Evolutionary conservation across 1,140 invertebrate genomes (phyloP).

Genomic region (Ephestia elutella): DNA sequence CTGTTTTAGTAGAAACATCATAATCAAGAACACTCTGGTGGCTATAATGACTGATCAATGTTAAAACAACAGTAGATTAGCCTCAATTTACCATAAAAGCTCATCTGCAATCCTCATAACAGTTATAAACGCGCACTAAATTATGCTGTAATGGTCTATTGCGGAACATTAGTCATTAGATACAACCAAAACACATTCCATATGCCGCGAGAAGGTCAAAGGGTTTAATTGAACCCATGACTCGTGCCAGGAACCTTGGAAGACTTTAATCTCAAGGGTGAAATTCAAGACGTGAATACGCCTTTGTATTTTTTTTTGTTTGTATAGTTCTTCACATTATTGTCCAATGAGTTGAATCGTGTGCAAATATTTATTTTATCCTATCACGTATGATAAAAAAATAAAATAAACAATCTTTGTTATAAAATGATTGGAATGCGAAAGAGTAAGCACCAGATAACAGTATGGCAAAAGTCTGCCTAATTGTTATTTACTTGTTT

Average conservation of each 20-base stretch:
- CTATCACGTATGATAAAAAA: not conserved
- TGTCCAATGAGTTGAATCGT: too few species aligned
- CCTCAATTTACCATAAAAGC: not conserved
- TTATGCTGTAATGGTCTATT: constrained; percentile 1
- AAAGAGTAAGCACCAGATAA: too few species aligned
- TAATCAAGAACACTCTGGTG: not conserved
- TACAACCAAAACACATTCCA: constrained; percentile 1
- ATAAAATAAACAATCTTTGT: not conserved
- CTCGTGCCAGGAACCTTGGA: not conserved
- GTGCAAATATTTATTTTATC: too few species aligned
- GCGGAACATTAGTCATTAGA: not conserved
- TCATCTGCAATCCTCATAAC: constrained; percentile 2
- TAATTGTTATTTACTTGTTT: too few species aligned
- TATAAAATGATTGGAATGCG: too few species aligned
- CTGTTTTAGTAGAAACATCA: not conserved
- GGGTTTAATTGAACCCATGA: not conserved
- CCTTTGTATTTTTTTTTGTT: not conserved
- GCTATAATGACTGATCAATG: not conserved
- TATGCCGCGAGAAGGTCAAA: not conserved
- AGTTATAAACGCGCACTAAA: not conserved
- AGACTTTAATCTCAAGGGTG: not conserved
- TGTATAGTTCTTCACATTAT: not conserved
- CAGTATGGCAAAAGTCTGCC: too few species aligned
- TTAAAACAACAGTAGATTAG: not conserved
- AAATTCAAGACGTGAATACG: not conserved